phyloP scores from a whole-genome alignment of 2,113 vertebrate species.

The Takifugu bimaculatus region DNA sequence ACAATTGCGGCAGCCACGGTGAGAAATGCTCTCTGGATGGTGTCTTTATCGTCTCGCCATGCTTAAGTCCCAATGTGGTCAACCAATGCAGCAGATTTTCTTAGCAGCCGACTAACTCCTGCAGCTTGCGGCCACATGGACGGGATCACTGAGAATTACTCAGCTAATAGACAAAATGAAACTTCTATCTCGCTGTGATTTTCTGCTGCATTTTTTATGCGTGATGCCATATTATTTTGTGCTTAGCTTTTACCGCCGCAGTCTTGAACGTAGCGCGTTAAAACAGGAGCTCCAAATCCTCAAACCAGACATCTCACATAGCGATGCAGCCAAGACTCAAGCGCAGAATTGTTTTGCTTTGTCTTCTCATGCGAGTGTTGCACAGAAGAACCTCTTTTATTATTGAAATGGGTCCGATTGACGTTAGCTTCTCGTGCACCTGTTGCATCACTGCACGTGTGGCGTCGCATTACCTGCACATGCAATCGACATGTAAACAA shows the following conservation, averaged over 20 bases:
- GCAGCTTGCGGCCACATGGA: conserved; percentile 18
- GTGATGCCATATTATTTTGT: conserved; percentile 2
- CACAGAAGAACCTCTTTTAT: too few species aligned
- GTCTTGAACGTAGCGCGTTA: too few species aligned
- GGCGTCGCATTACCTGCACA: too few species aligned
- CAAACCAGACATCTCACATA: too few species aligned
- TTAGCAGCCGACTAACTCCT: conserved; percentile 6
- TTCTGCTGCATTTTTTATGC: background rate
- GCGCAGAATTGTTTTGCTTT: too few species aligned
- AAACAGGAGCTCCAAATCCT: too few species aligned
- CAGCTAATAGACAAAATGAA: background rate
- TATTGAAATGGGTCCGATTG: too few species aligned
- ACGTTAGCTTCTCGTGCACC: too few species aligned
- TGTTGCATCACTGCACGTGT: too few species aligned
- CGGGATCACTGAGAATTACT: background rate
- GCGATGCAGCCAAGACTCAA: too few species aligned
- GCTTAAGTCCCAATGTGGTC: conserved; percentile 16
- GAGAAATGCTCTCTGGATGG: conserved; percentile 30
- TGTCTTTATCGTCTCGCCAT: conserved; percentile 39
- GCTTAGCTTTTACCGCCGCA: conserved; percentile 5
- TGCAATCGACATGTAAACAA: too few species aligned
- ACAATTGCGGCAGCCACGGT: conserved; percentile 35
- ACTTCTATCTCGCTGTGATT: background rate
- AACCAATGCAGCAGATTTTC: conserved; percentile 15
- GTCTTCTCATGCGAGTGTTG: too few species aligned